These are phyloP conservation scores for Drosophila tani DNA, from an alignment of 1,140 invertebrate species.

Conservation along the genomic window DNA sequence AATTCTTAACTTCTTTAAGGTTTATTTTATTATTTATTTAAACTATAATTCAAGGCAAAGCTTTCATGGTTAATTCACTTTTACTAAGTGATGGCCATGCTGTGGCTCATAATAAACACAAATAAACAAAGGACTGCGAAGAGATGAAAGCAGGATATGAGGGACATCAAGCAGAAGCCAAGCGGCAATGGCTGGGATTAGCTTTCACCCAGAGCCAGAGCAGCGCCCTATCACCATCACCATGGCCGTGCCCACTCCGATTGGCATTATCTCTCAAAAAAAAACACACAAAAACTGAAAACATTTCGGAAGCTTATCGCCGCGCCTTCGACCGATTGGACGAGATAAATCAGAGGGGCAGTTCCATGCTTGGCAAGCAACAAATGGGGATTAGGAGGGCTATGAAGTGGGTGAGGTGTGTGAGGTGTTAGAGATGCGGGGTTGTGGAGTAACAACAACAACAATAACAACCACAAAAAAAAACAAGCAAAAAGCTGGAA, in stretches of 20 bases:
- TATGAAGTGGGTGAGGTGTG: too few relatives aligned
- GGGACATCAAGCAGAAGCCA: not conserved
- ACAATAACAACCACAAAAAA: not conserved
- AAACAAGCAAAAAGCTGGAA: slow-evolving; percentile 1
- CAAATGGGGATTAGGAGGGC: not conserved
- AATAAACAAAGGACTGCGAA: not conserved
- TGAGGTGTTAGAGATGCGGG: not conserved
- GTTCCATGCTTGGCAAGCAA: slow-evolving; percentile 1
- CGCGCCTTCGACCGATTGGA: not conserved
- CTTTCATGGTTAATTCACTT: not conserved
- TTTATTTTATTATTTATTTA: not conserved
- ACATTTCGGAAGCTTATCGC: slow-evolving; percentile 20
- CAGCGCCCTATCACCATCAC: slow-evolving; percentile 15
- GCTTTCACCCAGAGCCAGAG: not conserved
- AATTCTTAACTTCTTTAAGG: too few relatives aligned
- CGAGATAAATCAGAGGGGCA: slow-evolving; percentile 34
- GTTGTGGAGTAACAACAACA: not conserved
- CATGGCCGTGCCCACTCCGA: slow-evolving; percentile 30
- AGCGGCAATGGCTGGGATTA: not conserved
- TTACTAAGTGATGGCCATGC: not conserved
- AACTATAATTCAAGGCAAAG: not conserved
- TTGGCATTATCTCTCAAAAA: slow-evolving; percentile 9
- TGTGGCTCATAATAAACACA: not conserved
- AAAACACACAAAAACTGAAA: not conserved
- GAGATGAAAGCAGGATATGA: not conserved